Conservation (phyloP, 2,888 invertebrate genomes). For the Seira musarum region DNA sequence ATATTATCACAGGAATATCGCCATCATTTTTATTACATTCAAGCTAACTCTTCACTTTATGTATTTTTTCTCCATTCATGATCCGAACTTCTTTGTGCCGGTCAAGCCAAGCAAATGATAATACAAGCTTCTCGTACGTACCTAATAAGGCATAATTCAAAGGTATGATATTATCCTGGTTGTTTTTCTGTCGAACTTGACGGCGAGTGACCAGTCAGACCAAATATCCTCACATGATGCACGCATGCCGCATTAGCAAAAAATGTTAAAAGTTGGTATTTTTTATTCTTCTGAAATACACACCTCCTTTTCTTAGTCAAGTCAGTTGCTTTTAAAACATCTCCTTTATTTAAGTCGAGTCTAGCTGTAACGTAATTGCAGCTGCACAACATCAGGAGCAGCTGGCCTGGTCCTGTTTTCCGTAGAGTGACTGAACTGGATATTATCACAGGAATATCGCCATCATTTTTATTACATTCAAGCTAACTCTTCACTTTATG, state of each 20-base stretch:
- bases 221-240: conserved; percentile 8
- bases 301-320: conserved; percentile 8
- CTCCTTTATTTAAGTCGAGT: background rate
- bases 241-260: conserved; percentile 15
- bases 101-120: conserved; percentile 20
- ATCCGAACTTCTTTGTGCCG: conserved; percentile 17
- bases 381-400: conserved; percentile 19
- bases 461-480: conserved; percentile 1
- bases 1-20: conserved; percentile 33
- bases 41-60: background rate
- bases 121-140: too few relatives aligned
- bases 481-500: background rate
- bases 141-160: too few relatives aligned
- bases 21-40: conserved; percentile 2
- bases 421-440: conserved; percentile 45
- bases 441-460: conserved; percentile 30
- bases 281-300: conserved; percentile 1
- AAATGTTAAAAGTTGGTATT: background rate
- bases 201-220: conserved; percentile 9
- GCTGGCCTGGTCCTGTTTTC: conserved; percentile 18
- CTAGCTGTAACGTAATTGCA: conserved; percentile 1
- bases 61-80: conserved; percentile 18
- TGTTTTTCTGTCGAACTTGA: conserved; percentile 10
- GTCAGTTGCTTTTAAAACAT: background rate
- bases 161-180: too few relatives aligned